phyloP scores from a whole-genome alignment of 2,888 invertebrate genomes.

The Chloromyia formosa region DNA sequence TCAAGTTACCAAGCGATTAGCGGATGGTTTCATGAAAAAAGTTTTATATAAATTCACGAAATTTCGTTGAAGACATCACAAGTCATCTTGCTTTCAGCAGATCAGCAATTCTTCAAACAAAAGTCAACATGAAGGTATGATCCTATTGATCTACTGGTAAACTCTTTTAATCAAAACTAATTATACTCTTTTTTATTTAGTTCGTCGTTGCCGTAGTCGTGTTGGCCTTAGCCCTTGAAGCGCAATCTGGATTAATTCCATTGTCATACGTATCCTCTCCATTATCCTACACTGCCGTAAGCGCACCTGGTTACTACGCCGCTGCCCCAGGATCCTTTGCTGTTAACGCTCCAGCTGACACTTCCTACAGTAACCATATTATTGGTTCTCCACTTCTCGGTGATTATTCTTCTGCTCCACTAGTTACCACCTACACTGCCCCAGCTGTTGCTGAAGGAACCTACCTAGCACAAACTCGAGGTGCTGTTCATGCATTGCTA shows the following conservation, averaged over 20 bases:
- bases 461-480: slow-evolving; percentile 64
- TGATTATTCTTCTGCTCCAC: slow-evolving; percentile 48
- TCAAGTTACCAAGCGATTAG: too few species aligned
- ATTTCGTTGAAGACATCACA: slow-evolving; percentile 4
- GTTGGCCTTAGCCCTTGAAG: slow-evolving; percentile 54
- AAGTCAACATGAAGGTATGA: slow-evolving; percentile 62
- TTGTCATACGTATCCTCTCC: slow-evolving; percentile 42
- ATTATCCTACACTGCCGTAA: slow-evolving; percentile 51
- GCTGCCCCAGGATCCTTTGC: slow-evolving; percentile 50
- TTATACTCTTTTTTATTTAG: slow-evolving; percentile 50
- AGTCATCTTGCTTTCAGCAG: slow-evolving; percentile 39
- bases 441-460: slow-evolving; percentile 54
- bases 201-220: slow-evolving; percentile 58
- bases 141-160: not conserved
- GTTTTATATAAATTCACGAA: slow-evolving; percentile 15
- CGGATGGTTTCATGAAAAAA: too few species aligned
- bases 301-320: slow-evolving; percentile 52
- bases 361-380: slow-evolving; percentile 48
- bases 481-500: slow-evolving; percentile 62
- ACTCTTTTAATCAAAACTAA: not conserved
- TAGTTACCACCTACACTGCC: slow-evolving; percentile 41
- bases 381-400: slow-evolving; percentile 25
- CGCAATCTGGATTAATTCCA: slow-evolving; percentile 51
- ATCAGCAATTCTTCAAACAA: slow-evolving; percentile 46
- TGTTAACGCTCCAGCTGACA: slow-evolving; percentile 46